These are phyloP conservation scores for Plecotus auritus DNA, from an alignment of 2,113 vertebrate genomes.

Conservation along the genomic window DNA sequence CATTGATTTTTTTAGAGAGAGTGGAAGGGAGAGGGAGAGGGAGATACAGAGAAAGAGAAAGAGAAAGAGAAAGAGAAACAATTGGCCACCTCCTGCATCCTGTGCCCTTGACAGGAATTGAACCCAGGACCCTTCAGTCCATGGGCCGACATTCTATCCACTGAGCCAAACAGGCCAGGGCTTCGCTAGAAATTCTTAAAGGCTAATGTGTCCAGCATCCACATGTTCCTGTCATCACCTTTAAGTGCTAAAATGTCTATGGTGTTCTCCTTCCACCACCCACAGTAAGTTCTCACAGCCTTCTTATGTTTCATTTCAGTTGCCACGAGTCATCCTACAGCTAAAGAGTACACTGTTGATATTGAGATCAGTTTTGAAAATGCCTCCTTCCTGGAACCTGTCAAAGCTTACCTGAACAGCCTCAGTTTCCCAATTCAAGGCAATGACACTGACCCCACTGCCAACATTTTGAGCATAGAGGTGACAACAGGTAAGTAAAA, in stretches of 20 bases:
- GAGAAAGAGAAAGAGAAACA: too few relatives aligned
- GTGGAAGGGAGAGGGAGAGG: too few relatives aligned
- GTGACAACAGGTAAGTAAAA: slow-evolving; percentile 78
- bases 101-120: too few relatives aligned
- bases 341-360: slow-evolving; percentile 55
- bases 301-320: slow-evolving; percentile 65
- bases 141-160: too few relatives aligned
- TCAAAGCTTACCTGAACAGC: slow-evolving; percentile 67
- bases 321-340: not conserved
- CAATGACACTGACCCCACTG: slow-evolving; percentile 46
- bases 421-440: slow-evolving; percentile 54
- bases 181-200: not conserved
- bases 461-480: slow-evolving; percentile 65
- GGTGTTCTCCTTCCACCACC: accelerated
- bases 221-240: not conserved
- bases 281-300: not conserved
- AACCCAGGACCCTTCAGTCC: too few relatives aligned
- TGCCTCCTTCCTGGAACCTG: slow-evolving; percentile 54
- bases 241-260: too few relatives aligned
- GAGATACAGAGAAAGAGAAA: too few relatives aligned
- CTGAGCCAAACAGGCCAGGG: too few relatives aligned
- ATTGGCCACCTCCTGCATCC: too few relatives aligned
- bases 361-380: slow-evolving; percentile 75
- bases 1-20: too few relatives aligned
- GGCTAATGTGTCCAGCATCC: not conserved